phyloP scores from a whole-genome alignment of 2,113 vertebrate genomes.

The Camarhynchus parvulus region DNA sequence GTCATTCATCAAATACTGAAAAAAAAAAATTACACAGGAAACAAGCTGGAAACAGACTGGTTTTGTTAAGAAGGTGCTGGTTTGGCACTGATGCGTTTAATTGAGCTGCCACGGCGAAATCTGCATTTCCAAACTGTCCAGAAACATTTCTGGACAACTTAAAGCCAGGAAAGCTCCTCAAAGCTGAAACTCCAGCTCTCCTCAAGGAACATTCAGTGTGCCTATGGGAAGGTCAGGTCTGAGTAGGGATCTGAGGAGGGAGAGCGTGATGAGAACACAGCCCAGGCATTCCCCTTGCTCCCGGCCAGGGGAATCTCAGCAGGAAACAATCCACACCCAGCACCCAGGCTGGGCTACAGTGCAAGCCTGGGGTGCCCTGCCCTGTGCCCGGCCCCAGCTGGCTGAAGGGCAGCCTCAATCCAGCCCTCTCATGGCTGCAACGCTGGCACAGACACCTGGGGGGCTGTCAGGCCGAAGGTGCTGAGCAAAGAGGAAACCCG shows the following conservation, averaged over 20 bases:
- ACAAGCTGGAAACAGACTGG: slow-evolving; percentile 16
- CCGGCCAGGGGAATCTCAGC: not conserved
- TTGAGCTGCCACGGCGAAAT: slow-evolving; percentile 44
- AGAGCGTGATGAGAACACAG: fast-evolving
- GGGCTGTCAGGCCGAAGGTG: not conserved
- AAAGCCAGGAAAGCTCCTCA: slow-evolving; percentile 6
- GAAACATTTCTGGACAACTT: not conserved
- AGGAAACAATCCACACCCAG: not conserved
- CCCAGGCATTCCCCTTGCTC: not conserved
- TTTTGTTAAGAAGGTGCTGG: slow-evolving; percentile 39
- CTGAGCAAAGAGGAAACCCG: not conserved
- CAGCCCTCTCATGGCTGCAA: not conserved
- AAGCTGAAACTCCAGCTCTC: not conserved
- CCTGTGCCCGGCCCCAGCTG: not conserved
- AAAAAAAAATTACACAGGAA: not conserved
- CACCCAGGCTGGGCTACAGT: not conserved
- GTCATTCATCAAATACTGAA: slow-evolving; percentile 38
- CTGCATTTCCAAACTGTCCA: not conserved
- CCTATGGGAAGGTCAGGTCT: not conserved
- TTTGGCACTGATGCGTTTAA: slow-evolving; percentile 35
- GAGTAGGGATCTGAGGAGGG: not conserved
- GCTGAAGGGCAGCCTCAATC: not conserved
- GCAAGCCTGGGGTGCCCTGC: not conserved
- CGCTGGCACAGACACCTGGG: fast-evolving
- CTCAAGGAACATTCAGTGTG: not conserved